phyloP scores from a whole-genome alignment of 2,113 vertebrate species.

The Rana temporaria region DNA sequence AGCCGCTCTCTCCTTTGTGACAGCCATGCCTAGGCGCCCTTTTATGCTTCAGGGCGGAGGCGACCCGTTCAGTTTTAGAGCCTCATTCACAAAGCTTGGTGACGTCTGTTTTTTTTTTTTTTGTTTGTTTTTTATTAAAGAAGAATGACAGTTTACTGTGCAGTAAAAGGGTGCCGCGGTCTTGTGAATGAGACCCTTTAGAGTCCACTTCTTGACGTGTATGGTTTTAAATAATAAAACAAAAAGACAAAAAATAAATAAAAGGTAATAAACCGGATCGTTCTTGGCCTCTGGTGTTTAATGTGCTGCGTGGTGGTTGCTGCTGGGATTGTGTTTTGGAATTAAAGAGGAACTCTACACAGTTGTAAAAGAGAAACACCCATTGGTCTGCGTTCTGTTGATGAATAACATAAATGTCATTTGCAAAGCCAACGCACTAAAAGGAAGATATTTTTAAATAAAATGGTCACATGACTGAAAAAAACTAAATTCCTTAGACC shows the following conservation, averaged over 20 bases:
- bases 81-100: constrained; percentile 35
- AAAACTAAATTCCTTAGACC: too few relatives aligned
- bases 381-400: too few relatives aligned
- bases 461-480: too few relatives aligned
- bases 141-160: constrained; percentile 17
- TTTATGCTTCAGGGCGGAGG: neutral
- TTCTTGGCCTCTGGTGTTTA: neutral
- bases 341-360: too few relatives aligned
- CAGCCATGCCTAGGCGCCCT: constrained; percentile 34
- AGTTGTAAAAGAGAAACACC: too few relatives aligned
- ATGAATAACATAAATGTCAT: too few relatives aligned
- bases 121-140: neutral
- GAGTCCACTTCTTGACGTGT: constrained; percentile 49
- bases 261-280: constrained; percentile 44
- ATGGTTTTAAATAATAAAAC: constrained; percentile 59
- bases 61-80: constrained; percentile 33
- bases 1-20: constrained; percentile 6
- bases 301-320: neutral
- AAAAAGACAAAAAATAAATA: constrained; percentile 58
- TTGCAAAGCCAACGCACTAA: too few relatives aligned
- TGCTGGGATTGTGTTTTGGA: too few relatives aligned
- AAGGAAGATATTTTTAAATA: too few relatives aligned
- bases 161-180: constrained; percentile 18
- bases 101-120: neutral
- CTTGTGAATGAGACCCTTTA: constrained; percentile 41